phyloP scores from a whole-genome alignment of 2,888 invertebrate species.

The Lepidochrysops patricia region DNA sequence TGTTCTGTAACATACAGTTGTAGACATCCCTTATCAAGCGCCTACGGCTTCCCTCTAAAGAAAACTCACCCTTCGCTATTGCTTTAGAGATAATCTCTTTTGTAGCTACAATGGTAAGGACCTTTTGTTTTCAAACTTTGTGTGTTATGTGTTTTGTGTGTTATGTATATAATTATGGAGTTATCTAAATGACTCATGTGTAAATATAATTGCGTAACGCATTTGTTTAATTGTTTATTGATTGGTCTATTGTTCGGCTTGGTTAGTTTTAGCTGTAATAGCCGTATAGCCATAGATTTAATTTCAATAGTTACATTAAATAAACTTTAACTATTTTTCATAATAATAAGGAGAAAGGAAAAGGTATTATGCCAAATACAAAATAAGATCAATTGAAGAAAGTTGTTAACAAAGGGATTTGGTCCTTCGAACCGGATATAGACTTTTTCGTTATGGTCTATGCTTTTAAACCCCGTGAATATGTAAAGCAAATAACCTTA shows the following conservation, averaged over 20 bases:
- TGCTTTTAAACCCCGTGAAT: not conserved
- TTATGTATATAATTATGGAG: not conserved
- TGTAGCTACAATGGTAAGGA: no score
- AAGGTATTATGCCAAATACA: no score
- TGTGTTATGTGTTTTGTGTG: no score
- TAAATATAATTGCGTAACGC: not conserved
- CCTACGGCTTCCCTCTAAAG: no score
- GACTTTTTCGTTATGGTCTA: not conserved
- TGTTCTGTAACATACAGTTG: no score
- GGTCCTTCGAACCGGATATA: not conserved
- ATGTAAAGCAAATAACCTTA: not conserved
- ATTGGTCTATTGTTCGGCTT: slow-evolving; percentile 2
- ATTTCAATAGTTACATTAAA: not conserved
- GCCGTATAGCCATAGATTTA: not conserved
- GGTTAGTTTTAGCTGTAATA: not conserved
- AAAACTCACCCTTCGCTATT: no score
- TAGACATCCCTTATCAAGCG: no score
- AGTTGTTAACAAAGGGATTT: not conserved
- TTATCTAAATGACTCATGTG: not conserved
- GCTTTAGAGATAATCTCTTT: no score
- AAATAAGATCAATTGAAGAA: no score
- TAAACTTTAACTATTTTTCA: no score
- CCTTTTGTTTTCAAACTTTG: no score
- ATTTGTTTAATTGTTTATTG: slow-evolving; percentile 2
- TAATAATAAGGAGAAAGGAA: no score